A percentile compares a stretch with the other conserved stretches of the same genome.
phyloP scores from a whole-genome alignment of 1,140 invertebrate species.

The Amphibalanus amphitrite region DNA sequence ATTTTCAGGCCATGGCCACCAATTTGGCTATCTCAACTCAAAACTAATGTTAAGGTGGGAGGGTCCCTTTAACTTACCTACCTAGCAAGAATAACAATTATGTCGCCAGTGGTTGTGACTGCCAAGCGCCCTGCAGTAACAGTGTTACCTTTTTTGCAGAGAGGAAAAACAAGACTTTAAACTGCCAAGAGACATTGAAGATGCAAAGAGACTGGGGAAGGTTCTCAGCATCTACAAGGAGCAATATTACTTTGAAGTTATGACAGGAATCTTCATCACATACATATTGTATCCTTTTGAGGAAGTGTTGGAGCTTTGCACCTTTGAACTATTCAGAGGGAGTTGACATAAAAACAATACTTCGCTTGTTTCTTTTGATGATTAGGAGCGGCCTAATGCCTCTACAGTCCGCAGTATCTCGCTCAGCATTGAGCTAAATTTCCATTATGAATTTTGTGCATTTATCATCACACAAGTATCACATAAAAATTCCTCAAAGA shows the following conservation, averaged over 20 bases:
- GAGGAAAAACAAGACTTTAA: slow-evolving; percentile 75
- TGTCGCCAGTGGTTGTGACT: too few species aligned
- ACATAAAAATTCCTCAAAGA: not conserved
- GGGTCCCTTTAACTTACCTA: too few species aligned
- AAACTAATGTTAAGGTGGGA: too few species aligned
- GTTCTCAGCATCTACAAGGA: slow-evolving; percentile 87
- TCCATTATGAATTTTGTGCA: too few species aligned
- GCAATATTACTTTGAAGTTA: slow-evolving; percentile 79
- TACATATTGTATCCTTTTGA: slow-evolving; percentile 98
- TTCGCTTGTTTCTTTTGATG: too few species aligned
- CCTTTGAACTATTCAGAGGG: not conserved
- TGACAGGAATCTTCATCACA: slow-evolving; percentile 70
- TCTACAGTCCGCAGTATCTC: not conserved
- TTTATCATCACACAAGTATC: too few species aligned
- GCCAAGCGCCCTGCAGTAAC: too few species aligned
- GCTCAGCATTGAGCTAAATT: not conserved
- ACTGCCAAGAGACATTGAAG: slow-evolving; percentile 81
- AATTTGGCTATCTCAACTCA: too few species aligned
- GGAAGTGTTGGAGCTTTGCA: slow-evolving; percentile 2
- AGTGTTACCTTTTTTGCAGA: slow-evolving; percentile 54
- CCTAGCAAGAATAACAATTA: too few species aligned
- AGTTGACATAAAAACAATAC: not conserved
- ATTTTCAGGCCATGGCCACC: too few species aligned
- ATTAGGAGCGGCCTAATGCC: not conserved
- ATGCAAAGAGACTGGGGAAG: slow-evolving; percentile 84